A percentile compares a stretch with the other conserved stretches of the same genome.
Conservation (phyloP, 2,113 vertebrate species). For the Ictidomys tridecemlineatus region DNA sequence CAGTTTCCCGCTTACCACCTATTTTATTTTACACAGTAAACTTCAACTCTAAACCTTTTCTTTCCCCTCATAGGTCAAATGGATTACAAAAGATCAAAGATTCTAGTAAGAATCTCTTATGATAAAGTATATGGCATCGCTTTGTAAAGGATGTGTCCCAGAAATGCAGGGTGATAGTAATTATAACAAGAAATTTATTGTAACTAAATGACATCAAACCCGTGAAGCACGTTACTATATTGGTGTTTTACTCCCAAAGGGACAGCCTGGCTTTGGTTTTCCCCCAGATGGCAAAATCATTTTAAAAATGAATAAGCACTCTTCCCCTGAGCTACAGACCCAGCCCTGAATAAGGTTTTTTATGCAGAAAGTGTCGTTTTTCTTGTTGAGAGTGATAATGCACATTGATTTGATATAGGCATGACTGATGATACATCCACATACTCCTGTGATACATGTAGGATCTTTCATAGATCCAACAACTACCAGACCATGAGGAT, state of each 20-base stretch:
- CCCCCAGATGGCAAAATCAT: neutral
- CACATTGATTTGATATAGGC: neutral
- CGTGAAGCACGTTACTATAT: neutral
- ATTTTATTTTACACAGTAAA: neutral
- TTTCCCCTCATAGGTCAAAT: neutral
- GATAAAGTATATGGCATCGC: neutral
- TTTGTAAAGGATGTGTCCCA: neutral
- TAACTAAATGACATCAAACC: neutral
- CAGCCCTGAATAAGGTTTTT: neutral
- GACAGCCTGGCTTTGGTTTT: neutral
- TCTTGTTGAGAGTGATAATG: neutral
- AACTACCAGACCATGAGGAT: neutral
- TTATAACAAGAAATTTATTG: neutral
- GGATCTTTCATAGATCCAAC: neutral
- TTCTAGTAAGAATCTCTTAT: neutral
- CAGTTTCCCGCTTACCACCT: neutral
- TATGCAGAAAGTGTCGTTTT: neutral
- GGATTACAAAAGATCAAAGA: neutral
- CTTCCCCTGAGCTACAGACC: too few relatives aligned
- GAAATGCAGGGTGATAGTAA: neutral
- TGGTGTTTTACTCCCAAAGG: conserved; percentile 6
- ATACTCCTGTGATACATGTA: too few relatives aligned
- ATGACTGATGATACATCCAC: neutral
- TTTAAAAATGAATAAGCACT: conserved; percentile 9
- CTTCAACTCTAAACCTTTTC: neutral